Percentiles rank a stretch among this genome's conserved stretches.
These are phyloP conservation scores for Erebia epiphron DNA, from an alignment of 2,888 invertebrate genomes.

Conservation along the genomic window DNA sequence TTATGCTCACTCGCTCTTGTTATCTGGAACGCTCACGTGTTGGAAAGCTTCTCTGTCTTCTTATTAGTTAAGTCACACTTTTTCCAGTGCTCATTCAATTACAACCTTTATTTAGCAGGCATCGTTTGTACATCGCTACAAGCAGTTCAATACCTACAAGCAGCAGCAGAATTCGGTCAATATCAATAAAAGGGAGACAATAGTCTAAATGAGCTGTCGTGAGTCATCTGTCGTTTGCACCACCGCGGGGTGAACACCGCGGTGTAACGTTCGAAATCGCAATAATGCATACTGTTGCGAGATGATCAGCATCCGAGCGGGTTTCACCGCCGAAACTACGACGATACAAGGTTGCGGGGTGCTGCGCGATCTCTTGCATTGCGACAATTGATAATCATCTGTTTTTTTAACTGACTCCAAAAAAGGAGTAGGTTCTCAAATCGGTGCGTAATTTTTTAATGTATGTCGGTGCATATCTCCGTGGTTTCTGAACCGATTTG, in stretches of 20 bases:
- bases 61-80: no score
- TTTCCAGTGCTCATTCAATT: no score
- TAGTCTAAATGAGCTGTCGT: constrained; percentile 26
- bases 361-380: neutral
- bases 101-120: no score
- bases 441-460: no score
- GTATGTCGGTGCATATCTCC: no score
- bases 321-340: constrained; percentile 38
- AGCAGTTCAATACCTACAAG: no score
- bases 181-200: constrained; percentile 32
- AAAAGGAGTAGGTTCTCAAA: no score
- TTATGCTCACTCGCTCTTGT: no score
- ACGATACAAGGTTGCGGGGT: constrained; percentile 32
- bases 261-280: constrained; percentile 8
- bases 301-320: constrained; percentile 29
- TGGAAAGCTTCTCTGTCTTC: no score
- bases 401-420: no score
- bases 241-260: constrained; percentile 14
- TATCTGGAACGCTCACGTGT: no score
- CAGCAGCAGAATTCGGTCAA: constrained; percentile 30
- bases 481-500: no score
- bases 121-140: neutral
- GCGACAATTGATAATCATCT: constrained; percentile 2
- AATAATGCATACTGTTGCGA: constrained; percentile 28
- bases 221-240: constrained; percentile 25